phyloP scores from a whole-genome alignment of 2,797 vertebrate species.

The Sebastes itinus region DNA sequence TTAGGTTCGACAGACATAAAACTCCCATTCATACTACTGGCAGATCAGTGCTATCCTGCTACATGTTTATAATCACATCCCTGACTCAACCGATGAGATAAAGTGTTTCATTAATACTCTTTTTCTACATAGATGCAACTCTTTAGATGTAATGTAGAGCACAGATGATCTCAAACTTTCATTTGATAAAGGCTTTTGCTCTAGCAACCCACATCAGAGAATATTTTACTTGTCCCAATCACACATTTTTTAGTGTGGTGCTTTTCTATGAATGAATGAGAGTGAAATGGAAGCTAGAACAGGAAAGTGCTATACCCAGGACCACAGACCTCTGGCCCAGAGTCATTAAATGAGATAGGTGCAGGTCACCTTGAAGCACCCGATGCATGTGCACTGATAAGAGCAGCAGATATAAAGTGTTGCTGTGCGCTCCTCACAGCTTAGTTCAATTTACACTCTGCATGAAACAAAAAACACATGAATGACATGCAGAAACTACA shows the following conservation, averaged over 20 bases:
- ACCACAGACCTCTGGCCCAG: background rate
- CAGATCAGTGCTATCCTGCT: background rate
- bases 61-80: constrained; percentile 19
- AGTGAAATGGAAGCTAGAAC: background rate
- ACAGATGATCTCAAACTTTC: background rate
- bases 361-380: background rate
- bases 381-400: background rate
- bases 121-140: background rate
- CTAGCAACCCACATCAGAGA: background rate
- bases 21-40: background rate
- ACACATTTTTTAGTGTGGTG: background rate
- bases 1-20: background rate
- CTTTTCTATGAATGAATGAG: background rate
- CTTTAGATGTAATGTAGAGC: background rate
- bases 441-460: constrained; percentile 23
- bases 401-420: background rate
- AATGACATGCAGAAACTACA: constrained; percentile 39
- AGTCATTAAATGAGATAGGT: background rate
- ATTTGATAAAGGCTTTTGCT: background rate
- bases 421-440: background rate
- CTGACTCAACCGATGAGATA: background rate
- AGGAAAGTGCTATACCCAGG: background rate
- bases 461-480: constrained; percentile 13
- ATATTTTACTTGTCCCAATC: background rate
- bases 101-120: background rate